Conservation (phyloP, 2,797 vertebrate species). For the Oceanodroma leucorhoa region DNA sequence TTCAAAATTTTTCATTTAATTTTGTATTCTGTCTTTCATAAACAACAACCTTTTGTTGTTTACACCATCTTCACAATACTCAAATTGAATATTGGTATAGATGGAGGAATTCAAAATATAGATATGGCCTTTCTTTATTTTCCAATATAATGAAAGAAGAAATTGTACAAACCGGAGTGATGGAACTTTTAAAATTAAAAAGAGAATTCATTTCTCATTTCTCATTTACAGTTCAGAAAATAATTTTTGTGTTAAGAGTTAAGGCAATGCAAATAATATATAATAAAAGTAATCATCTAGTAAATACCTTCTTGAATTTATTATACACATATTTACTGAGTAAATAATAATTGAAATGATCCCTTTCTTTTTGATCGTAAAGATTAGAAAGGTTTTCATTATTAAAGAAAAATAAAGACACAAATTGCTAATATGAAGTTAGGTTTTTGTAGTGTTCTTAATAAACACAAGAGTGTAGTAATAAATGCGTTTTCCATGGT, state of each 20-base stretch:
- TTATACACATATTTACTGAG: background rate
- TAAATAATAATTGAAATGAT: background rate
- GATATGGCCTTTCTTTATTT: background rate
- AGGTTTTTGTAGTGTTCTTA: background rate
- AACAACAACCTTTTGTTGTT: background rate
- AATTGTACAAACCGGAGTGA: background rate
- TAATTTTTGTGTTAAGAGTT: background rate
- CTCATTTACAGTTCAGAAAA: background rate
- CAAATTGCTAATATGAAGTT: background rate
- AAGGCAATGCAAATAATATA: conserved; percentile 4
- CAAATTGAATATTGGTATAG: background rate
- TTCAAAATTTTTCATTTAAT: background rate
- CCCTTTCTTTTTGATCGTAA: background rate
- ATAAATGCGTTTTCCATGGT: background rate
- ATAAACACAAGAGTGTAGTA: background rate
- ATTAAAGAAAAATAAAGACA: background rate
- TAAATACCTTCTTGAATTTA: background rate
- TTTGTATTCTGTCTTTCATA: background rate
- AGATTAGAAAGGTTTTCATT: background rate
- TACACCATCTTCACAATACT: background rate
- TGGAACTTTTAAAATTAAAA: background rate
- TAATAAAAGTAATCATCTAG: background rate
- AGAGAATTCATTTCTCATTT: background rate
- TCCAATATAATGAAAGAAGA: background rate
- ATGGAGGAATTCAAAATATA: background rate